Conservation (phyloP, 1,140 invertebrate genomes). For the Harpegnathos saltator region DNA sequence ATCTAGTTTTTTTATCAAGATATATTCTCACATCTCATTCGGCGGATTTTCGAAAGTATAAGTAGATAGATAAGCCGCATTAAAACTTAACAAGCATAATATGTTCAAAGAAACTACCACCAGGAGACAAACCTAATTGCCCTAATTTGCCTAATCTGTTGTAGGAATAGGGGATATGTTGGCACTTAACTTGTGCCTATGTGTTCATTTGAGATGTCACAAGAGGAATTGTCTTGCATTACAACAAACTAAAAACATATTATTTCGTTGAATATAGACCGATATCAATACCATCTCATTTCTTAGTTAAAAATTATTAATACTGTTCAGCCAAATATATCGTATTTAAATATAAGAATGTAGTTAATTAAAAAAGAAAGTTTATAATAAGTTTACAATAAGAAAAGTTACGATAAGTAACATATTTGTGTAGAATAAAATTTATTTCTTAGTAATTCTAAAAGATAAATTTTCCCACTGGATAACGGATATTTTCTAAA, state of each 20-base stretch:
- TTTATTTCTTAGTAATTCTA: too few relatives aligned
- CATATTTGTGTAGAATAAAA: too few relatives aligned
- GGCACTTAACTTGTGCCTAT: constrained; percentile 79
- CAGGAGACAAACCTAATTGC: constrained; percentile 71
- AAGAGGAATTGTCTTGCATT: constrained; percentile 65
- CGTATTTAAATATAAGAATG: too few relatives aligned
- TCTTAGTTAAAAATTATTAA: too few relatives aligned
- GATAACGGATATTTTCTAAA: too few relatives aligned
- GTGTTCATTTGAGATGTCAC: constrained; percentile 73
- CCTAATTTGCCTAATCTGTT: constrained; percentile 81
- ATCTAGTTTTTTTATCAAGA: neutral
- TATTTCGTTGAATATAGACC: too few relatives aligned
- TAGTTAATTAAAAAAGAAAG: too few relatives aligned
- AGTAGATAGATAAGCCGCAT: constrained; percentile 54
- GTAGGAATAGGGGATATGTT: constrained; percentile 82
- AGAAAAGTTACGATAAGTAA: too few relatives aligned
- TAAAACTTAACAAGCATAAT: constrained; percentile 64
- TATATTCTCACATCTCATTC: constrained; percentile 17
- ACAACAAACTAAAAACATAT: neutral
- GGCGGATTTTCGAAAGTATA: constrained; percentile 55
- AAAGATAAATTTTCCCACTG: too few relatives aligned
- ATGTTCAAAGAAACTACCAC: constrained; percentile 76
- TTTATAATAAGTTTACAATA: too few relatives aligned
- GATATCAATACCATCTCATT: too few relatives aligned
- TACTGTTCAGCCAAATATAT: too few relatives aligned